Evolutionary conservation across 1,140 invertebrate species (phyloP).

Genomic region (Triops cancriformis): DNA sequence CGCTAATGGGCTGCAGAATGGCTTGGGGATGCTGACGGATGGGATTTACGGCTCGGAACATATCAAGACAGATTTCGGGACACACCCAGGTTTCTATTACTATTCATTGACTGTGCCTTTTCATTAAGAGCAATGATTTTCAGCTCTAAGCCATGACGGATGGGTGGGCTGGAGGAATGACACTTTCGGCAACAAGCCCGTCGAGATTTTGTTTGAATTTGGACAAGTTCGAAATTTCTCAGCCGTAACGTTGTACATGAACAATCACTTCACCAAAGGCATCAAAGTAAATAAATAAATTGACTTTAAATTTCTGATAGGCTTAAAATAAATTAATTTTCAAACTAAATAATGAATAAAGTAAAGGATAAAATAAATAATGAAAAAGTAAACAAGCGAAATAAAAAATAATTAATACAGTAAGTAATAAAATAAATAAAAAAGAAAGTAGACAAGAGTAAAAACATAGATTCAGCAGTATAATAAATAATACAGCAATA

Average conservation of each 20-base stretch:
- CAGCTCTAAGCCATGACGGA: conserved; percentile 48
- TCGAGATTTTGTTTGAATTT: conserved; percentile 59
- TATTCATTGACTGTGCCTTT: not conserved
- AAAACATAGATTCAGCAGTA: too few species aligned
- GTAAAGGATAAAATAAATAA: too few species aligned
- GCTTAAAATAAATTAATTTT: too few species aligned
- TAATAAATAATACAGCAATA: too few species aligned
- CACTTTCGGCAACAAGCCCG: conserved; percentile 42
- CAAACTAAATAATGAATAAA: too few species aligned
- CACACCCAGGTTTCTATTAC: conserved; percentile 46
- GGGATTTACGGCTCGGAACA: conserved; percentile 58
- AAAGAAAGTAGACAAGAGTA: too few species aligned
- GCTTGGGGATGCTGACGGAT: conserved; percentile 62
- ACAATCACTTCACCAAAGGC: conserved; percentile 58
- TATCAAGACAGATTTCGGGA: conserved; percentile 53
- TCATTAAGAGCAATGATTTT: not conserved
- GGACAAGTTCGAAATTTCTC: conserved; percentile 56
- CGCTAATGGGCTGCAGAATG: conserved; percentile 41
- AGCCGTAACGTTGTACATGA: conserved; percentile 55
- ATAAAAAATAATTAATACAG: too few species aligned
- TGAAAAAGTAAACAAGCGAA: too few species aligned
- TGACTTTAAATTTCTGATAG: too few species aligned
- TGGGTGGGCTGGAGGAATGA: conserved; percentile 73
- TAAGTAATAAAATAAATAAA: too few species aligned
- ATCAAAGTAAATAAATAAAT: conserved; percentile 48